Base-by-base conservation (phyloP, 2,113 vertebrate species). In the Rafetus swinhoei region DNA sequence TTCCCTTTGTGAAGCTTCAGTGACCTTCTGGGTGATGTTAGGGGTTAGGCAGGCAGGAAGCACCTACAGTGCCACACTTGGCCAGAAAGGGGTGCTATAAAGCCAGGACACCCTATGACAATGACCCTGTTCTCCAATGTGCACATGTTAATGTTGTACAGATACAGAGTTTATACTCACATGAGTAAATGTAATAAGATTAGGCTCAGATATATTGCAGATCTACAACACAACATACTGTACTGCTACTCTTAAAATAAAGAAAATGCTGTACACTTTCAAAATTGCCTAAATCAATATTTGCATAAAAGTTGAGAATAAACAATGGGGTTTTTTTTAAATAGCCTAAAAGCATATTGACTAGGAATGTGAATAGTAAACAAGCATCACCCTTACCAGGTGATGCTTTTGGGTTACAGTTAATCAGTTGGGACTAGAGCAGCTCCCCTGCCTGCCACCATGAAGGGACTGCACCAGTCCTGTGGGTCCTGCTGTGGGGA, bases 191-290 rank as follows among this genome's bases (percentile, higher is more conserved):
- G 3, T 69, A 65, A 7, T 50, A 91, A 93, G 16, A 18, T 2
- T 32, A 92, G 82, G 93, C 86, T 91, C 81, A 2, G 6, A 87
- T 79, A 91, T 95, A 92, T 82, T 57, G 81, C 79, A 82, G 81
- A 76, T 65, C 87, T 82, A 62, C 79, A 82, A 84, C 88, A 74
- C 90, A 52, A 54, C 56, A 88, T 53, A 39, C 88, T 94, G 6
- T 4, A 84, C 87, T 32, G 32, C 91, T 96, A 55, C 88, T 82
- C 90, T 76, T 94, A 93, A 50, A 91, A 90, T 86, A 93, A 91
- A 52, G 74, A 82, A 69, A 96, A 81, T 81, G 88, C 91, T 65
- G 86, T n/a, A 52, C 62, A 52, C 90, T 87, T 96, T 81, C 54
- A 84, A 95, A 95, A 53, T 65, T 85, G 81, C 55, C 45, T 3